These are phyloP conservation scores for Germaria angustata DNA, from an alignment of 2,888 invertebrate genomes.

Conservation along the genomic window DNA sequence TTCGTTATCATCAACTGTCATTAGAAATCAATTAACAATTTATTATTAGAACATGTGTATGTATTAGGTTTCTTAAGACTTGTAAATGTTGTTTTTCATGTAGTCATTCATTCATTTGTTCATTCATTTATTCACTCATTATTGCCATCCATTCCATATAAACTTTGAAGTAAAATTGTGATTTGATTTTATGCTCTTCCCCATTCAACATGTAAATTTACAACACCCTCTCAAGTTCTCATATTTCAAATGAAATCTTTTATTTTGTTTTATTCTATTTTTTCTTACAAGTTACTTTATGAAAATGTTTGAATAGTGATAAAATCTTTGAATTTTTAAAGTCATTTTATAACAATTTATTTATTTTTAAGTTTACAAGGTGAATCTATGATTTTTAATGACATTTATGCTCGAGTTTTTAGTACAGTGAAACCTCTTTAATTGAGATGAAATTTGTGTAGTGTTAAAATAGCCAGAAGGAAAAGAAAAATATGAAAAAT, in stretches of 20 bases:
- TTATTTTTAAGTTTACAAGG: neutral
- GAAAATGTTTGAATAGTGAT: neutral
- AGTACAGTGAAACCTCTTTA: too few species aligned
- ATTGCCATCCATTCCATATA: constrained; percentile 6
- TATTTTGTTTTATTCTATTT: neutral
- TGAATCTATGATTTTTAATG: constrained; percentile 4
- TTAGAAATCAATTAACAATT: constrained; percentile 25
- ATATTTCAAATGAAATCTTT: neutral
- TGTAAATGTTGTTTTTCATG: constrained; percentile 3
- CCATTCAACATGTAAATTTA: constrained; percentile 19
- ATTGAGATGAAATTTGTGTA: too few species aligned
- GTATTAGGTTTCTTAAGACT: neutral
- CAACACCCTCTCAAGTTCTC: constrained; percentile 25
- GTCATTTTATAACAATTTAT: neutral
- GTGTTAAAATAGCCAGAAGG: too few species aligned
- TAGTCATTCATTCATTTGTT: neutral
- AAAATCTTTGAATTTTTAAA: neutral
- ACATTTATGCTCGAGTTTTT: neutral
- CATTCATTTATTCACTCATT: constrained; percentile 4
- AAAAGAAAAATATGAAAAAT: too few species aligned
- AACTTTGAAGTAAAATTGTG: neutral
- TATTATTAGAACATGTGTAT: neutral
- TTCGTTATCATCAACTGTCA: neutral
- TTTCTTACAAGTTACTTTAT: neutral
- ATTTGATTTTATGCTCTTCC: neutral